phyloP scores from a whole-genome alignment of 2,113 vertebrate genomes.

The Physeter macrocephalus region DNA sequence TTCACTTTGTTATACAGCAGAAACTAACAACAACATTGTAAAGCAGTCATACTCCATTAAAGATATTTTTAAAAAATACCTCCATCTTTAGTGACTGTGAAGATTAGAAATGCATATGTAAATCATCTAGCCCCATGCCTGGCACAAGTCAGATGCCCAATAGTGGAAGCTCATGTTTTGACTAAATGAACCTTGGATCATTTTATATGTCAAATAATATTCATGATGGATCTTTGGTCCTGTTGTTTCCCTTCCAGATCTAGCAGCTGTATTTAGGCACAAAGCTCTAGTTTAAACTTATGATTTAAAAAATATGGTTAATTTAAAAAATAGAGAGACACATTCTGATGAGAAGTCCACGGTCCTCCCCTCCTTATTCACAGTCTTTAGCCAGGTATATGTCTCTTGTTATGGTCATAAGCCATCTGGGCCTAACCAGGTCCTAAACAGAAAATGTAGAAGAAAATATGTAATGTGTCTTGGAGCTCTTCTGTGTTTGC shows the following conservation, averaged over 20 bases:
- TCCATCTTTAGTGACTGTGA: not conserved
- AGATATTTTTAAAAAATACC: no score
- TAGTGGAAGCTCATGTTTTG: not conserved
- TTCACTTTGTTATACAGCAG: no score
- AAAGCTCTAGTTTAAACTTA: not conserved
- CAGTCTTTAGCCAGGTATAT: not conserved
- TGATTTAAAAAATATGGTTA: not conserved
- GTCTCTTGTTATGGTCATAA: not conserved
- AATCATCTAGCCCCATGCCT: not conserved
- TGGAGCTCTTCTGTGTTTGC: not conserved
- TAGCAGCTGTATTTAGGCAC: not conserved
- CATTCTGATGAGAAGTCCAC: not conserved
- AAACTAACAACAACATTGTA: no score
- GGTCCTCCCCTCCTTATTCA: not conserved
- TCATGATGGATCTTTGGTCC: not conserved
- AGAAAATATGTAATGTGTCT: not conserved
- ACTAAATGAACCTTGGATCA: not conserved
- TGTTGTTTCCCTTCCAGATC: not conserved
- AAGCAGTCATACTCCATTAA: no score
- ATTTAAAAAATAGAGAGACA: not conserved
- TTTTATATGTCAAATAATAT: not conserved
- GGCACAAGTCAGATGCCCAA: not conserved
- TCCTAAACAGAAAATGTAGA: not conserved
- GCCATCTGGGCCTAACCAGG: not conserved
- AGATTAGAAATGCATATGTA: not conserved